These are phyloP conservation scores for Tenualosa ilisha DNA, from an alignment of 2,797 vertebrate genomes.

Conservation along the genomic window DNA sequence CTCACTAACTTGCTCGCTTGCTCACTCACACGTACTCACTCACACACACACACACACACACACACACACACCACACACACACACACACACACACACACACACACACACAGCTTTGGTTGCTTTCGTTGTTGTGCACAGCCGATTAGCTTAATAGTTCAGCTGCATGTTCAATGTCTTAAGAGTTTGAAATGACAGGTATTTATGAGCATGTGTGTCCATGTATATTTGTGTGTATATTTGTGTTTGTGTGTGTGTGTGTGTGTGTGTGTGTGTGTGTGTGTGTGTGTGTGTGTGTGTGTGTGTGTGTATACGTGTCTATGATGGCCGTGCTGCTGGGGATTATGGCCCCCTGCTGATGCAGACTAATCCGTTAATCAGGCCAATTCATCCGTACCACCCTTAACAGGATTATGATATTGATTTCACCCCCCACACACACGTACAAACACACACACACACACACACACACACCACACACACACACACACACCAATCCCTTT, in stretches of 20 bases:
- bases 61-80: slow-evolving; percentile 17
- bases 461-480: neutral
- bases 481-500: neutral
- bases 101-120: neutral
- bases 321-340: slow-evolving; percentile 5
- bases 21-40: neutral
- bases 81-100: slow-evolving; percentile 14
- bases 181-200: neutral
- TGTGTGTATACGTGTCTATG: neutral
- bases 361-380: slow-evolving; percentile 68
- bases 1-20: too few relatives aligned
- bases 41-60: neutral
- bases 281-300: neutral
- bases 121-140: neutral
- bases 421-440: slow-evolving; percentile 18
- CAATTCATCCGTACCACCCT: slow-evolving; percentile 50
- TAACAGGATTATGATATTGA: slow-evolving; percentile 48
- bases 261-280: slow-evolving; percentile 19
- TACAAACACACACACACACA: neutral
- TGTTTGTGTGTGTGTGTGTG: slow-evolving; percentile 20
- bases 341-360: slow-evolving; percentile 48
- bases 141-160: neutral
- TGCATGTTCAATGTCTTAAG: neutral
- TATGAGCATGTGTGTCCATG: neutral
- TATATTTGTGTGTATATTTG: neutral